Evolutionary conservation across 2,113 vertebrate genomes (phyloP), one percentile per base, ranked within the genome.

Genomic region (Kryptolebias marmoratus): DNA sequence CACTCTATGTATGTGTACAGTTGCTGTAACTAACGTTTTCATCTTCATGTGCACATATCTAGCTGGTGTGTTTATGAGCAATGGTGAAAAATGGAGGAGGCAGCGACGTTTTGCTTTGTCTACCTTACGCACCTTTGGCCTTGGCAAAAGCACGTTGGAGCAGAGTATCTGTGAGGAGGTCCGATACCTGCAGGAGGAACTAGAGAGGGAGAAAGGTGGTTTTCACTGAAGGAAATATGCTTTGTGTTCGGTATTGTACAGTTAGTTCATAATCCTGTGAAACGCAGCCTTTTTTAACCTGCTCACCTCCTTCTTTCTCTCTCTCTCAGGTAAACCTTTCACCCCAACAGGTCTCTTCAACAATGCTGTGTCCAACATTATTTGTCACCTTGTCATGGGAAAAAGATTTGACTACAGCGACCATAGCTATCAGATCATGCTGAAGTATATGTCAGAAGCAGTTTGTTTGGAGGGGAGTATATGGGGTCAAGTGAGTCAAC

Each of bases 311-410:
- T 3, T 11, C 2, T 52, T 9, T 10, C 9, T 18, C 13, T 54
- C 58, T 45, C 32, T 22, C 14, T n/a, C 22, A 62, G 58, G 68
- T 44, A 8, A 42, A 53, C 58, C 39, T 44, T 71, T 62, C 27
- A n/a, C 15, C n/a, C 58, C 68, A 13, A 27, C 48, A n/a, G 49
- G 58, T 22, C 48, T 62, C 47, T 71, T 71, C 64, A 95, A 94
- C 42, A 91, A 87, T 0, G 94, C 94, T 36, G 93, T 94, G 87
- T 95, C 94, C 0, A 96, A 96, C 70, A 94, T 96, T 30, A 94
- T 96, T 73, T 96, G 94, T 56, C 93, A 94, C 45, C 72, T 95
- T 77, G 94, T 94, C 76, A 95, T 96, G 87, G 94, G 95, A 22
- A 89, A 88, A 39, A 91, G 93, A 50, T 96, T 94, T 5, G 93